Base-by-base conservation (phyloP, 2,888 invertebrate genomes). In the Harpagoxenus sublaevis region DNA sequence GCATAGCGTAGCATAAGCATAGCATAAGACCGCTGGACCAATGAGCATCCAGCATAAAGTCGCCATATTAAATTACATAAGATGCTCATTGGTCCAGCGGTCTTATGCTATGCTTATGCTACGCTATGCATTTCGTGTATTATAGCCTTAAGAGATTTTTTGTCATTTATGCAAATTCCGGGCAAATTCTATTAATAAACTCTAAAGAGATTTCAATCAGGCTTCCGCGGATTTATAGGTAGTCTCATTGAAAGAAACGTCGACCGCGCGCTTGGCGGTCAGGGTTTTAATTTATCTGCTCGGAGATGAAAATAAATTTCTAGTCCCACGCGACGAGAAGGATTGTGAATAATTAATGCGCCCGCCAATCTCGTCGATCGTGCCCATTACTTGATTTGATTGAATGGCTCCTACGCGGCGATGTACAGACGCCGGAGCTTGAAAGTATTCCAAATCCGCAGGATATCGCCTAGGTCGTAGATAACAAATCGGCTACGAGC, bases 271-370 rank as follows among this genome's bases (percentile, higher is more conserved):
- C 53, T 75, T 18, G n/a, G 23, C 75, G 48, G 28, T 57, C 42
- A 57, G 15, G 15, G 45, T n/a, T 81, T 81, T 71, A 81, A 71
- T 81, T 71, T 48, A 79, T 35, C 70, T n/a, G 23, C 18, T 28
- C 12, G 8, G 9, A 71, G 51, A 48, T 60, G 6, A 60, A 71
- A 71, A 60, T 62, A 71, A 28, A 71, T 48, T 71, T 60, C 28
- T 60, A 39, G 23, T 60, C 18, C 31, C 23, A 39, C 10, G 23
- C 1, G 35, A 9, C 18, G 45, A 1, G 23, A 8, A 62, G 18
- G 48, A 71, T 62, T 60, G 70, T 39, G 10, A 71, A 39, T 81
- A 71, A 79, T 79, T 79, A 71, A 65, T 65, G 45, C n/a, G 53
- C 10, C 12, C 63, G 53, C 18, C 63, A 75, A 39, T 82, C 42